phyloP scores from a whole-genome alignment of 2,797 vertebrate species.

The Phalloptychus januarius region DNA sequence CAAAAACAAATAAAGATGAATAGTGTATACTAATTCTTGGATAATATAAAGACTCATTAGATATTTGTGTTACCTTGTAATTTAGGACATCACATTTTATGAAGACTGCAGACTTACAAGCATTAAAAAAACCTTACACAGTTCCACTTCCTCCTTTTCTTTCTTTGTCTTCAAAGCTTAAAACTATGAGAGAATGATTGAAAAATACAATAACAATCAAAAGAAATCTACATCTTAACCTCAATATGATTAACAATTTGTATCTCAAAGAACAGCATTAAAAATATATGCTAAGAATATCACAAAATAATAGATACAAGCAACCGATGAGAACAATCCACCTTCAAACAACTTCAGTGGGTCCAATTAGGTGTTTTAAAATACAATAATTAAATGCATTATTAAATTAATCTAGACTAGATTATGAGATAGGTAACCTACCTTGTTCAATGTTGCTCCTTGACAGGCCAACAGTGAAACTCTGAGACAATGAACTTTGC shows the following conservation, averaged over 20 bases:
- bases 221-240: rapidly evolving
- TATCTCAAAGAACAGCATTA: not conserved
- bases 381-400: rapidly evolving
- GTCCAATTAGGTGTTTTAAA: not conserved
- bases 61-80: not conserved
- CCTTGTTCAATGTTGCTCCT: not conserved
- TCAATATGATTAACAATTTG: rapidly evolving
- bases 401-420: not conserved
- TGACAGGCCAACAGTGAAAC: not conserved
- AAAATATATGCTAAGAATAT: not conserved
- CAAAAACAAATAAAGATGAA: not conserved
- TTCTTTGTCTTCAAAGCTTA: not conserved
- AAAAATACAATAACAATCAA: not conserved
- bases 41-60: not conserved
- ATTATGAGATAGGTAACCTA: conserved; percentile 5
- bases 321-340: not conserved
- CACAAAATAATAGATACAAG: not conserved
- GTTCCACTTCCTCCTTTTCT: not conserved
- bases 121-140: not conserved
- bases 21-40: not conserved
- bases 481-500: not conserved
- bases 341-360: not conserved
- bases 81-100: not conserved
- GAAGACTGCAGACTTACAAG: not conserved
- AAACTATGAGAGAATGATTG: not conserved